Conservation (phyloP, 2,797 vertebrate genomes). For the Gephyroberyx darwinii region DNA sequence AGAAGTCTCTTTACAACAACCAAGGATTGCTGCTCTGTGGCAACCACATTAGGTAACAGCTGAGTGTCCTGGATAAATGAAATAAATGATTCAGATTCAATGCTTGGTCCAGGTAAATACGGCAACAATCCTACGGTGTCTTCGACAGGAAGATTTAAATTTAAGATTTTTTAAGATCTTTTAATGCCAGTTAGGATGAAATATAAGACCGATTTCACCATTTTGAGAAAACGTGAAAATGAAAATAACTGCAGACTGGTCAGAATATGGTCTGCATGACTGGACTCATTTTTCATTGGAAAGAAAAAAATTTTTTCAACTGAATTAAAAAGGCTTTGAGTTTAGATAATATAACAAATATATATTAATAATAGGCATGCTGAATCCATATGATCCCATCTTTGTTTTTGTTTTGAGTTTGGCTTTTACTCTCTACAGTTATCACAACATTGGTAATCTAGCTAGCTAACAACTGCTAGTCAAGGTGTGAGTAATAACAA, state of each 20-base stretch:
- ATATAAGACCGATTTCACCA: no score
- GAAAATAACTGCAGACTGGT: no score
- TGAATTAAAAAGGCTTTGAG: no score
- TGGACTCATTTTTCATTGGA: no score
- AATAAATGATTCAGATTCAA: conserved; percentile 21
- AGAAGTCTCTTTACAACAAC: conserved; percentile 89
- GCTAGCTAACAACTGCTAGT: neutral
- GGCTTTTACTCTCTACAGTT: conserved; percentile 2
- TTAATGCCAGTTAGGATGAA: no score
- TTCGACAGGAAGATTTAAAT: no score
- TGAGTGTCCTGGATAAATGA: conserved; percentile 73
- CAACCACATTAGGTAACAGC: conserved; percentile 81
- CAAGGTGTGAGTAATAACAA: neutral
- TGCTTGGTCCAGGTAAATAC: neutral
- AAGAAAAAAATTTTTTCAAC: no score
- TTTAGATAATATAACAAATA: no score
- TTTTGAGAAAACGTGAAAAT: no score
- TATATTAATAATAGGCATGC: no score
- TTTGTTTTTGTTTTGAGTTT: neutral
- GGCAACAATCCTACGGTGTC: neutral
- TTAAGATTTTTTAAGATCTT: no score
- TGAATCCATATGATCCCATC: neutral
- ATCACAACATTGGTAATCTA: neutral
- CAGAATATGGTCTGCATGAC: no score
- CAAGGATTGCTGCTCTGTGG: conserved; percentile 86